These are phyloP conservation scores for Xestoiulus laeticollis DNA, from an alignment of 2,888 invertebrate species.

Conservation along the genomic window DNA sequence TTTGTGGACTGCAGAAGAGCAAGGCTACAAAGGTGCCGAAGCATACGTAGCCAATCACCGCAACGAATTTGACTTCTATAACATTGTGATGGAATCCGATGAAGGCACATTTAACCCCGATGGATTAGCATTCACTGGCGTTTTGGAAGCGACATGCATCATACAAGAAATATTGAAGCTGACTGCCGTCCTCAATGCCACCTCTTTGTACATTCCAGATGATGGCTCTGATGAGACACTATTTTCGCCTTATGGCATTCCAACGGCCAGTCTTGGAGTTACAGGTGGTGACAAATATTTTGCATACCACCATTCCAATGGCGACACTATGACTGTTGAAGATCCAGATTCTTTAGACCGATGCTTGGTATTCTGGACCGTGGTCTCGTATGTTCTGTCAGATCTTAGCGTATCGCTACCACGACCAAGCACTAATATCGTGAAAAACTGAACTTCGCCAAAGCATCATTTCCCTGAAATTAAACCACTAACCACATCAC, in stretches of 20 bases:
- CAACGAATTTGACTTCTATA: conserved; percentile 71
- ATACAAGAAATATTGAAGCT: conserved; percentile 75
- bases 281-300: conserved; percentile 77
- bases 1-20: conserved; percentile 84
- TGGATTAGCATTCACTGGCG: conserved; percentile 76
- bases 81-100: conserved; percentile 84
- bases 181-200: conserved; percentile 74
- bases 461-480: no score
- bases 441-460: neutral
- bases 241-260: conserved; percentile 73
- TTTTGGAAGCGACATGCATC: conserved; percentile 72
- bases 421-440: neutral
- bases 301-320: conserved; percentile 80
- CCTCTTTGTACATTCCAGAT: conserved; percentile 68
- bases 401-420: conserved; percentile 68
- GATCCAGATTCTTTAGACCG: conserved; percentile 75
- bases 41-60: conserved; percentile 73
- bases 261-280: conserved; percentile 75
- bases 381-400: conserved; percentile 79
- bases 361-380: conserved; percentile 80
- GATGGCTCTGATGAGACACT: conserved; percentile 76
- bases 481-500: neutral
- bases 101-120: conserved; percentile 79
- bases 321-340: conserved; percentile 81
- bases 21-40: conserved; percentile 74